phyloP scores from a whole-genome alignment of 1,140 invertebrate species.

The Megalonaias nervosa region DNA sequence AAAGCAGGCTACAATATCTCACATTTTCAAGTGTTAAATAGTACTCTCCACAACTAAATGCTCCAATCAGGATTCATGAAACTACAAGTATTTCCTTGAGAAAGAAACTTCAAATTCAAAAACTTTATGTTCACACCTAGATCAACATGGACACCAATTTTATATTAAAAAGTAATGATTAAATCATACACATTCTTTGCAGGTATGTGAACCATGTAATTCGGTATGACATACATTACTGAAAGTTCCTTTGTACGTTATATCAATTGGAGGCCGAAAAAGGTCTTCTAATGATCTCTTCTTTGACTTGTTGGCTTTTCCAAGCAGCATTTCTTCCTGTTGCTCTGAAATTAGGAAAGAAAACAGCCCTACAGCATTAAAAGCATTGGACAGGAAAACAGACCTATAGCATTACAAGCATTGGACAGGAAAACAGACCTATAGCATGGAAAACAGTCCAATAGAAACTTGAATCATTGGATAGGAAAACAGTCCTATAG shows the following conservation, averaged over 20 bases:
- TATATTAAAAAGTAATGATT: not conserved
- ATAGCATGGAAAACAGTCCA: too few species aligned
- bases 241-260: constrained; percentile 81
- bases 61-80: not conserved
- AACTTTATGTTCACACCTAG: not conserved
- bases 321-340: constrained; percentile 53
- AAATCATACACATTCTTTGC: not conserved
- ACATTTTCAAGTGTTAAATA: not conserved
- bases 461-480: too few species aligned
- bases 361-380: too few species aligned
- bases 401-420: too few species aligned
- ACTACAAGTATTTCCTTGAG: not conserved
- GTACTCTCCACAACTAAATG: too few species aligned
- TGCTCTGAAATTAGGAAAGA: constrained; percentile 45
- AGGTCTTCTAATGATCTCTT: constrained; percentile 80
- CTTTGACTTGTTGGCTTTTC: constrained; percentile 58
- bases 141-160: too few species aligned
- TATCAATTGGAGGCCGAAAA: constrained; percentile 83
- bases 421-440: too few species aligned
- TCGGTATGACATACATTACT: constrained; percentile 66
- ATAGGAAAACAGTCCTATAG: too few species aligned
- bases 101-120: not conserved
- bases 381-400: too few species aligned
- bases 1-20: not conserved
- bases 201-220: not conserved